Percentiles rank a stretch among this genome's conserved stretches.
phyloP scores from a whole-genome alignment of 2,797 vertebrate species.

The Rhabdophis nuchalis region DNA sequence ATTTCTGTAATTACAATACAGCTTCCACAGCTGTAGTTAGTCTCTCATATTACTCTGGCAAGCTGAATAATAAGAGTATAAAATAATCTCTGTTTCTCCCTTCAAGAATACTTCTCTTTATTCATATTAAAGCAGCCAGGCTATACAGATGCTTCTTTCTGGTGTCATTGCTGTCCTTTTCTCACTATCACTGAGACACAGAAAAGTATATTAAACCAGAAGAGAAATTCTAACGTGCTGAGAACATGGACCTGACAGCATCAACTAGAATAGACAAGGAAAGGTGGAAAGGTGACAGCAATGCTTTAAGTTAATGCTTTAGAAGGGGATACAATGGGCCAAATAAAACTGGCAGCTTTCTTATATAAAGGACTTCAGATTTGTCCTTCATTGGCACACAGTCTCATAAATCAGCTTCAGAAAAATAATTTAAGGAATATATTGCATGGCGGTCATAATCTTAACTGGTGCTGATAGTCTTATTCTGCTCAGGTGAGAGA shows the following conservation, averaged over 20 bases:
- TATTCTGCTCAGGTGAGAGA: constrained; percentile 14
- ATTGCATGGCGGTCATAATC: constrained; percentile 29
- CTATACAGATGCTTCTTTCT: constrained; percentile 40
- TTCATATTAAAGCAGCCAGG: constrained; percentile 42
- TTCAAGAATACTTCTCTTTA: constrained; percentile 21
- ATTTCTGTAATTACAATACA: not conserved
- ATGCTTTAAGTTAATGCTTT: constrained; percentile 43
- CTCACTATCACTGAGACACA: constrained; percentile 43
- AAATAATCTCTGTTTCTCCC: constrained; percentile 42
- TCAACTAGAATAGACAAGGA: constrained; percentile 51
- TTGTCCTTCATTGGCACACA: constrained; percentile 51
- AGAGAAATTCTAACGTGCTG: constrained; percentile 13
- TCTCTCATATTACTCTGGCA: not conserved
- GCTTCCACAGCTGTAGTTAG: constrained; percentile 29
- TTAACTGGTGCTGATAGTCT: constrained; percentile 1
- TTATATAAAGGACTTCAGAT: constrained; percentile 40
- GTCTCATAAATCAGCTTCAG: constrained; percentile 48
- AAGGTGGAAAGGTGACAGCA: constrained; percentile 36
- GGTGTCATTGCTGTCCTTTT: constrained; percentile 16
- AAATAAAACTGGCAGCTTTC: constrained; percentile 53
- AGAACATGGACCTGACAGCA: constrained; percentile 53
- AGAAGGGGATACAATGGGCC: constrained; percentile 45
- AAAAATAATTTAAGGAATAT: constrained; percentile 41
- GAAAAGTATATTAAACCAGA: constrained; percentile 27
- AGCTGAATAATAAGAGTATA: constrained; percentile 30